These are phyloP conservation scores for Sphaeridia pumilis DNA, from an alignment of 2,888 invertebrate species.

Conservation along the genomic window DNA sequence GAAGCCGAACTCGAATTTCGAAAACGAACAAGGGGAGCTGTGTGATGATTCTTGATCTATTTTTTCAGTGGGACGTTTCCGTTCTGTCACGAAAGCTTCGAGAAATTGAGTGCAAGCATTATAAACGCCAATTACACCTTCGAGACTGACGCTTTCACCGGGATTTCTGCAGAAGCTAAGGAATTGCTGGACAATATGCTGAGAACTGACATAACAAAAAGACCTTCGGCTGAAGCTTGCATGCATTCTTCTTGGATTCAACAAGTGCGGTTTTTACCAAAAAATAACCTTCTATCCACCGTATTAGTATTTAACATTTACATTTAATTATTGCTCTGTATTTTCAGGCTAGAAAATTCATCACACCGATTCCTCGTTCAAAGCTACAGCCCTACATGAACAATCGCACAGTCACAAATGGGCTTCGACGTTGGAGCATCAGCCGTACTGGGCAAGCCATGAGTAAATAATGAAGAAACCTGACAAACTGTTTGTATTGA, in stretches of 20 bases:
- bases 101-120: slow-evolving; percentile 72
- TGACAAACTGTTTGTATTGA: too few relatives aligned
- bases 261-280: slow-evolving; percentile 18
- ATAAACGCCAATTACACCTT: slow-evolving; percentile 71
- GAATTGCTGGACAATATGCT: slow-evolving; percentile 54
- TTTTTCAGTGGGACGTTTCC: slow-evolving; percentile 60
- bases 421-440: slow-evolving; percentile 30
- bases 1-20: too few relatives aligned
- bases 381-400: slow-evolving; percentile 22
- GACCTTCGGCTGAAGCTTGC: slow-evolving; percentile 42
- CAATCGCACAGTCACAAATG: slow-evolving; percentile 29
- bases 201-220: slow-evolving; percentile 46
- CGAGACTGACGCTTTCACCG: slow-evolving; percentile 62
- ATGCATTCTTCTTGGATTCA: slow-evolving; percentile 35
- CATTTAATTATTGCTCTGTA: too few relatives aligned
- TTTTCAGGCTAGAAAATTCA: slow-evolving; percentile 24
- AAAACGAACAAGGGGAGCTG: too few relatives aligned
- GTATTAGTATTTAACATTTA: too few relatives aligned
- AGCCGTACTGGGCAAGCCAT: too few relatives aligned
- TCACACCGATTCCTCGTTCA: slow-evolving; percentile 24
- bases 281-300: too few relatives aligned
- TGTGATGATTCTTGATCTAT: too few relatives aligned
- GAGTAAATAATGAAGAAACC: too few relatives aligned
- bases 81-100: slow-evolving; percentile 67
- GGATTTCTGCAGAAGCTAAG: slow-evolving; percentile 56